Conservation (phyloP, 2,797 vertebrate genomes). For the Staurois parvus region DNA sequence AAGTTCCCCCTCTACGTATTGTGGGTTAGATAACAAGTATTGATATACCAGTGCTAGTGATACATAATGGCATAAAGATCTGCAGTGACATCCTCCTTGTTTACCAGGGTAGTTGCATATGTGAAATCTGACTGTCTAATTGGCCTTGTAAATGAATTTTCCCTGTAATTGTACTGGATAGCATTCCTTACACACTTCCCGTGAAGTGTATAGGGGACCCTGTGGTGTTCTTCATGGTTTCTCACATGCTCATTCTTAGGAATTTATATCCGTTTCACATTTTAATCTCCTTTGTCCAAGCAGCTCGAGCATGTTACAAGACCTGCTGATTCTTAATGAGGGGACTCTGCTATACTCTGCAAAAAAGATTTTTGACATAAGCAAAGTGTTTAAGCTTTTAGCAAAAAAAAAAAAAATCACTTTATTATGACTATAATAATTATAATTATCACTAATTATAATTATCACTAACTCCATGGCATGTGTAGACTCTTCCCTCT, state of each 20-base stretch:
- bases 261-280: conserved; percentile 58
- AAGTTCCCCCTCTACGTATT: too few species aligned
- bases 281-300: conserved; percentile 51
- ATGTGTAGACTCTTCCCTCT: too few species aligned
- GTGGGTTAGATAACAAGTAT: too few species aligned
- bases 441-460: too few species aligned
- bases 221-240: conserved; percentile 46
- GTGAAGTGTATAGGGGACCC: conserved; percentile 18
- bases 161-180: background rate
- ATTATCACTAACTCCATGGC: too few species aligned
- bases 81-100: too few species aligned
- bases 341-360: too few species aligned
- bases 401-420: background rate
- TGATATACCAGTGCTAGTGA: too few species aligned
- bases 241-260: conserved; percentile 36
- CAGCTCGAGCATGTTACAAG: conserved; percentile 17
- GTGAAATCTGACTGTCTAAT: background rate
- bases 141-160: background rate
- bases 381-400: too few species aligned
- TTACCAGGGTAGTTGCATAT: background rate
- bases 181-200: background rate
- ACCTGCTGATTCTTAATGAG: background rate
- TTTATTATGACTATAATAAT: background rate
- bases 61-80: too few species aligned
- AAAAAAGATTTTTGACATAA: too few species aligned